Percentiles rank a stretch among this genome's conserved stretches.
Evolutionary conservation across 1,140 invertebrate genomes (phyloP).

Genomic region (Lerema accius): DNA sequence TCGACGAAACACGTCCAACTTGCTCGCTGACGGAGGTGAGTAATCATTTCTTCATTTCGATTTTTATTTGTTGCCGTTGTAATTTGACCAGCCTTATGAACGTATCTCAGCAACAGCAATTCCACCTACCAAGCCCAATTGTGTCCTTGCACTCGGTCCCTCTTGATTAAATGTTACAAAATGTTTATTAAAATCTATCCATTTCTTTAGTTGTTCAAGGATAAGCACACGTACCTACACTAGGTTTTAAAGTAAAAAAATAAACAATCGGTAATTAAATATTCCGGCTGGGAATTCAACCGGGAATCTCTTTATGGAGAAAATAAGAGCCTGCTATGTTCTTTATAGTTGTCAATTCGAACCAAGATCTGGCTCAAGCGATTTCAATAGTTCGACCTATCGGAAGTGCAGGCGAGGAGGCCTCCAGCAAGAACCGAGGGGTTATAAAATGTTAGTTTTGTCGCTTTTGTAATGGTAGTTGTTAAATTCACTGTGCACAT

Average conservation of each 20-base stretch:
- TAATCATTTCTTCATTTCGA: not conserved
- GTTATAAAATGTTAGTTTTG: constrained; percentile 7
- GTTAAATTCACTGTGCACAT: not conserved
- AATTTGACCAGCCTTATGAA: too few species aligned
- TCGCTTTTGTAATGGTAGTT: not conserved
- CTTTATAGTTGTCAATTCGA: constrained; percentile 38
- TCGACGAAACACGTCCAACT: constrained; percentile 58
- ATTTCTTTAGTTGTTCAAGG: too few species aligned
- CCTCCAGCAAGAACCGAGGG: not conserved
- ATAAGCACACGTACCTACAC: too few species aligned
- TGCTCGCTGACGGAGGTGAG: constrained; percentile 43
- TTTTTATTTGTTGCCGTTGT: not conserved
- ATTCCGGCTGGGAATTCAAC: too few species aligned
- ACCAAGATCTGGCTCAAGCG: constrained; percentile 40
- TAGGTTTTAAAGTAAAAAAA: too few species aligned
- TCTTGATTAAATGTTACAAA: too few species aligned
- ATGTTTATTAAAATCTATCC: too few species aligned
- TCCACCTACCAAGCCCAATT: too few species aligned
- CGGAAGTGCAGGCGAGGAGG: constrained; percentile 15
- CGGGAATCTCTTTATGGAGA: too few species aligned
- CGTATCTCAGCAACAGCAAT: too few species aligned
- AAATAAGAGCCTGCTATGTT: not conserved
- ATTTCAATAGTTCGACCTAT: constrained; percentile 52
- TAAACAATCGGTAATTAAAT: too few species aligned
- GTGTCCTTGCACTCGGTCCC: too few species aligned